Evolutionary conservation across 2,888 invertebrate species (phyloP), one percentile per base, ranked within the genome.

Genomic region (Spodoptera picta): DNA sequence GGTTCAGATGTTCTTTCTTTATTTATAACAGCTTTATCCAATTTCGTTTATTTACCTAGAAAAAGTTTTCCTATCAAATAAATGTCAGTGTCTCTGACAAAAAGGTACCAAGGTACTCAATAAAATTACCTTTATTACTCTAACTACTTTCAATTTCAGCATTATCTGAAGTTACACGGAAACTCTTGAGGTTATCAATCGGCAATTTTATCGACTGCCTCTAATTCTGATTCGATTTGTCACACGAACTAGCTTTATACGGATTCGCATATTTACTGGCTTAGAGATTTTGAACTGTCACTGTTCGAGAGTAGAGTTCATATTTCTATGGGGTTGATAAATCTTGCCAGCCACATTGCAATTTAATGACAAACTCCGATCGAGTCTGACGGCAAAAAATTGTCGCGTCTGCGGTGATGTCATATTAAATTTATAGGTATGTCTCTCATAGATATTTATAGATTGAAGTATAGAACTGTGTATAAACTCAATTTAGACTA

Each of bases 141-240:
- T 59, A 60, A 64, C 41, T 27, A 48, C 65, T 69, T 64, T 49
- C 51, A 48, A 65, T 67, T 62, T 64, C 27, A 53, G 41, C 42
- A 44, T 23, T 43, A 52, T 23, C 12, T 42, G 43, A 43, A 14
- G 42, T 47, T 42, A 49, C 41, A 41, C 12, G 54, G 61, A 70
- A 65, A 47, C 46, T 59, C 69, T 70, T 48, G 50, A 57, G 23
- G 54, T 68, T 70, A 77, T 76, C 68, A 69, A 79, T 80, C 65
- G 75, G 51, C 41, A 62, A 67, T 78, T 69, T 69, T 64, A 70
- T 70, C 68, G 58, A 61, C 36, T 36, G 59, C 59, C 62, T 64
- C 80, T 87, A 87, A 87, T 89, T 85, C 82, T 75, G 66, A 81
- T 83, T 85, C 80, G 83, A 87, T 87, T 87, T 85, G 82, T 83